Evolutionary conservation across 2,797 vertebrate species (phyloP), one percentile per base, ranked within the genome.

Genomic region (Pseudopleuronectes americanus): DNA sequence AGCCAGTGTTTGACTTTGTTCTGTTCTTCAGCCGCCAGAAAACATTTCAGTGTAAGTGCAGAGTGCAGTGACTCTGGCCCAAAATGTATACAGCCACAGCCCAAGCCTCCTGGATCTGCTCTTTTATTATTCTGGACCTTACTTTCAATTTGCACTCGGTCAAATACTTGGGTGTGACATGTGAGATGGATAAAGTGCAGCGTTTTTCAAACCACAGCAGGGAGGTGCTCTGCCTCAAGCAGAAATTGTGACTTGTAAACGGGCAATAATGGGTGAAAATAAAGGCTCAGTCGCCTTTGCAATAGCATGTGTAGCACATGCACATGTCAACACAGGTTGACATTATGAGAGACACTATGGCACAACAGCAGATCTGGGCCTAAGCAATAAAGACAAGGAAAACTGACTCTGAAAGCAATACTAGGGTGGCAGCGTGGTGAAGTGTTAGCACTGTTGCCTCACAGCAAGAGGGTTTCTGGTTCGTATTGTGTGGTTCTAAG

Each of bases 151-250:
- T 36, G 26, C 54, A 22, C 45, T 7, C 6, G 56, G 48, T 47
- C 23, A 55, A 57, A 65, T 19, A 23, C 26, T 63, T 64, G 79
- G 79, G 81, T 47, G 76, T 64, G 65, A 83, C 76, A 57, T 54
- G 67, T 14, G 16, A 49, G 47, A 48, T 23, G 31, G 45, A 53
- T 38, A 64, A 65, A 73, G 63, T 22, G 68, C 58, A 72, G 63
- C 57, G 21, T 68, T 81, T 77, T 70, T 72, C 54, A 75, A 68
- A 71, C 80, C 81, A 79, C 81, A 86, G 77, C 68, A 81, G 82
- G 74, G 77, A 68, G 67, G 77, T 8, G 70, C 33, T 24, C 31
- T 16, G 65, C 22, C 26, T 49, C 38, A 22, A 33, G 23, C 45
- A 72, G 41, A 84, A 68, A 84, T 64, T 80, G 60, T 36, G 59